Evolutionary conservation across 37 sponge, comb jelly and placozoan genomes (phyloP), one percentile per base, ranked within the genome.

Genomic region (Ephydatia muelleri): DNA sequence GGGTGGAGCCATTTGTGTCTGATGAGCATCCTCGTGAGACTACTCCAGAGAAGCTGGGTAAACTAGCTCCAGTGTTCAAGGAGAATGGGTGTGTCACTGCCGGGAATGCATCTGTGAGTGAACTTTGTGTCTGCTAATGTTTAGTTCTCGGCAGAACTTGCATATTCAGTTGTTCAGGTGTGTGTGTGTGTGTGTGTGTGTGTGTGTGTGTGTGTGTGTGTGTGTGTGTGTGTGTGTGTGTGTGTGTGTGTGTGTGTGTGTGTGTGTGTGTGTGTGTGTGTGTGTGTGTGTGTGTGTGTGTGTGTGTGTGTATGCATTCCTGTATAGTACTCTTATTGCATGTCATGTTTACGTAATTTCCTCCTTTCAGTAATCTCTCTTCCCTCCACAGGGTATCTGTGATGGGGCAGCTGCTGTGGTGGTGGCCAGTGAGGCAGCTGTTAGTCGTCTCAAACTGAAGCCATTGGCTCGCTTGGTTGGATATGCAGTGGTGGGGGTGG

Each of bases 21-120:
- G 99, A 98, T 84, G 99, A 98, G 49, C 99, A 98, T 49, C 99
- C 99, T 73, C 76, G 95, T 25, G 90, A 88, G 22, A 88, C 97
- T 28, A 89, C 94, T 5, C 47, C 90, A 38, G 96, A 96, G 32
- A 92, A 89, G 40, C 87, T 98, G 30, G 81, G 78, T 6, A 87
- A 86, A 37, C 87, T 98, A n/a, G 82, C 88, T 5, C 77, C 95
- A 0, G 97, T 98, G 36, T 98, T 98, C 80, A 96, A 95, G 91
- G 98, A 98, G 87, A 87, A 90, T 47, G 96, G 99, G 78, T 73
- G 68, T 37, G 99, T 98, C 13, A 88, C 93, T n/a, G 99, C 99
- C 31, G 99, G 95, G 28, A 98, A 98, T 92, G 99, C 99, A 13
- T 98, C 99, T 16, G 99, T 96, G 48, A 94, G 93, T 73, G 19